Percentiles rank a stretch among this genome's conserved stretches.
phyloP scores from a whole-genome alignment of 2,888 invertebrate species.

The Drosophila austrosaltans region DNA sequence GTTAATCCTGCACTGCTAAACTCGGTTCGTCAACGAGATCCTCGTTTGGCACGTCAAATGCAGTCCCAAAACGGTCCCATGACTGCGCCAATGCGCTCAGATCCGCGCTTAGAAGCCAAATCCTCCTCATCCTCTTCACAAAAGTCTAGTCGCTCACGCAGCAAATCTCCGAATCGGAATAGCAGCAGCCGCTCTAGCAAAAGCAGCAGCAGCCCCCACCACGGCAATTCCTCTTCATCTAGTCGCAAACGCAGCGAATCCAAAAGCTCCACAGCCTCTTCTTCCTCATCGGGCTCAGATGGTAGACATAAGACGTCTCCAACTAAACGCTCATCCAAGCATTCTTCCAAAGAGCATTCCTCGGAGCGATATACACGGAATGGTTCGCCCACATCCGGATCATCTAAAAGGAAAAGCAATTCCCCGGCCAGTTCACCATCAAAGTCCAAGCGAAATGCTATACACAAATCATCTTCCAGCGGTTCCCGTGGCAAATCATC shows the following conservation, averaged over 20 bases:
- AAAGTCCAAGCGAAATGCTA: slow-evolving; percentile 71
- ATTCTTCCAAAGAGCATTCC: slow-evolving; percentile 54
- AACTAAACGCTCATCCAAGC: slow-evolving; percentile 52
- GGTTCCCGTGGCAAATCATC: slow-evolving; percentile 38
- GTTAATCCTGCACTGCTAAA: slow-evolving; percentile 84
- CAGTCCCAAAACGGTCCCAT: slow-evolving; percentile 62
- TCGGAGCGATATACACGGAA: slow-evolving; percentile 58
- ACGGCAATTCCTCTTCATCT: slow-evolving; percentile 40
- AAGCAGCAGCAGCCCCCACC: slow-evolving; percentile 43
- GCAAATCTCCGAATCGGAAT: slow-evolving; percentile 78
- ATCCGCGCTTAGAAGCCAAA: slow-evolving; percentile 61
- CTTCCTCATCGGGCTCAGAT: slow-evolving; percentile 69
- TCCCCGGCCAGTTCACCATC: slow-evolving; percentile 77
- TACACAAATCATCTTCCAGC: slow-evolving; percentile 49
- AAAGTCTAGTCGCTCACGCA: slow-evolving; percentile 73
- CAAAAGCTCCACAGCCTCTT: slow-evolving; percentile 72
- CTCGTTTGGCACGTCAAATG: slow-evolving; percentile 83
- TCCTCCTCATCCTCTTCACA: slow-evolving; percentile 35
- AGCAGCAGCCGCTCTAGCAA: slow-evolving; percentile 62
- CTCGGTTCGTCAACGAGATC: slow-evolving; percentile 83
- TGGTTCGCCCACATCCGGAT: slow-evolving; percentile 56
- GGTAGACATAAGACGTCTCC: slow-evolving; percentile 68
- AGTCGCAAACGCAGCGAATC: slow-evolving; percentile 78
- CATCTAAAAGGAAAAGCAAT: slow-evolving; percentile 75
- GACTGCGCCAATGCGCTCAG: slow-evolving; percentile 48